A percentile compares a stretch with the other conserved stretches of the same genome.
These are phyloP conservation scores for Trimorus sp. DNA, from an alignment of 2,888 invertebrate species.

Conservation along the genomic window DNA sequence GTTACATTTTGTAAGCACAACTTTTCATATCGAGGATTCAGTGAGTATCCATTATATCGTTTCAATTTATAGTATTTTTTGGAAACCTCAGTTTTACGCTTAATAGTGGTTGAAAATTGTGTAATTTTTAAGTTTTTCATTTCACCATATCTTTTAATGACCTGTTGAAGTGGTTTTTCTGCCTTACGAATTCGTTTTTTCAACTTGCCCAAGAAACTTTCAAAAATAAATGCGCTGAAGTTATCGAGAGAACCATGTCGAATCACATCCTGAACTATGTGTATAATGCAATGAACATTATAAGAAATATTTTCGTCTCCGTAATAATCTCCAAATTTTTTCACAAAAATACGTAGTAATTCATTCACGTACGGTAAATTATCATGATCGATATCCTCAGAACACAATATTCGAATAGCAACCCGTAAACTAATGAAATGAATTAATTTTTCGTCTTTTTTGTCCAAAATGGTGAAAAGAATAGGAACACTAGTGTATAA, in stretches of 20 bases:
- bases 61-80: slow-evolving; percentile 18
- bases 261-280: slow-evolving; percentile 20
- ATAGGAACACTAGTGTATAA: slow-evolving; percentile 19
- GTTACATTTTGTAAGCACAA: background rate
- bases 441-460: slow-evolving; percentile 36
- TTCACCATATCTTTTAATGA: slow-evolving; percentile 31
- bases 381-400: background rate
- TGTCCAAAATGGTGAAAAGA: slow-evolving; percentile 59
- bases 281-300: slow-evolving; percentile 32
- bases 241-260: slow-evolving; percentile 15
- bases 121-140: slow-evolving; percentile 27
- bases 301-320: slow-evolving; percentile 37
- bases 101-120: too few relatives aligned
- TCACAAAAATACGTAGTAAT: background rate
- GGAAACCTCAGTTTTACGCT: background rate
- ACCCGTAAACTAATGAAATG: slow-evolving; percentile 67
- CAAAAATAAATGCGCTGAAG: slow-evolving; percentile 36
- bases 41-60: background rate
- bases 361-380: slow-evolving; percentile 34
- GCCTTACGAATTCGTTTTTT: slow-evolving; percentile 31
- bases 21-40: slow-evolving; percentile 17
- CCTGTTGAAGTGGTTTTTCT: slow-evolving; percentile 29
- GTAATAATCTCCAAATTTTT: slow-evolving; percentile 12
- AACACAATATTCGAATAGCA: slow-evolving; percentile 51
- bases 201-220: slow-evolving; percentile 22